These are phyloP conservation scores for Tethea ocularis DNA, from an alignment of 2,888 invertebrate species.

Conservation along the genomic window DNA sequence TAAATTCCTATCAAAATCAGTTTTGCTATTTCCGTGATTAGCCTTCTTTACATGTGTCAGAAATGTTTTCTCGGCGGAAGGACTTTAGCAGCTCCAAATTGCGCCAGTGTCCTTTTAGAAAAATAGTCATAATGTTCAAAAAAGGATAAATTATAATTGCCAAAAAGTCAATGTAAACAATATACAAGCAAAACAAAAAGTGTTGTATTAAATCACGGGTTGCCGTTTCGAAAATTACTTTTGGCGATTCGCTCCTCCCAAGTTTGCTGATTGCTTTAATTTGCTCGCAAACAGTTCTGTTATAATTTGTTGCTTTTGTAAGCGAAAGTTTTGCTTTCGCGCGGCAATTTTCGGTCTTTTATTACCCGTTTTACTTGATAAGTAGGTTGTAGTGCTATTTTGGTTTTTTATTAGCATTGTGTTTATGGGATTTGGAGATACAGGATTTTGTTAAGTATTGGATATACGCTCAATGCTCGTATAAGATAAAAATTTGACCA, in stretches of 20 bases:
- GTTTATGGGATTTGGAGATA: neutral
- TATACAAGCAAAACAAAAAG: slow-evolving; percentile 26
- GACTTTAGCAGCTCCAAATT: too few relatives aligned
- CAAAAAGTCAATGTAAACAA: slow-evolving; percentile 15
- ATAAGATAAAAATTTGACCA: too few relatives aligned
- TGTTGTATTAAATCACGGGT: slow-evolving; percentile 29
- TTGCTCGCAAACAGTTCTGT: slow-evolving; percentile 38
- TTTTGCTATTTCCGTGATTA: too few relatives aligned
- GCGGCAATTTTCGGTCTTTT: slow-evolving; percentile 40
- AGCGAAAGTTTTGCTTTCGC: slow-evolving; percentile 35
- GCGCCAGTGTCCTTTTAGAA: too few relatives aligned
- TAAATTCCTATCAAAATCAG: too few relatives aligned
- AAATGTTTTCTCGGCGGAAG: too few relatives aligned
- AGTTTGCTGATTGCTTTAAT: slow-evolving; percentile 47
- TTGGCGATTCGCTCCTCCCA: slow-evolving; percentile 19
- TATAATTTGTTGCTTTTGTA: slow-evolving; percentile 49
- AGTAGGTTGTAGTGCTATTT: slow-evolving; percentile 5
- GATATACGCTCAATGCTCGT: too few relatives aligned
- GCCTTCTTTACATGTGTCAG: too few relatives aligned
- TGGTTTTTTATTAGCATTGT: slow-evolving; percentile 3
- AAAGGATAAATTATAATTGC: neutral
- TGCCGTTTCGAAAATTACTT: slow-evolving; percentile 25
- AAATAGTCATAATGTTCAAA: too few relatives aligned
- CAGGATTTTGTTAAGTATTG: too few relatives aligned
- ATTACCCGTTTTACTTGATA: slow-evolving; percentile 29